Evolutionary conservation across 1,140 invertebrate genomes (phyloP), one percentile per base, ranked within the genome.

Genomic region (Teleogryllus occipitalis): DNA sequence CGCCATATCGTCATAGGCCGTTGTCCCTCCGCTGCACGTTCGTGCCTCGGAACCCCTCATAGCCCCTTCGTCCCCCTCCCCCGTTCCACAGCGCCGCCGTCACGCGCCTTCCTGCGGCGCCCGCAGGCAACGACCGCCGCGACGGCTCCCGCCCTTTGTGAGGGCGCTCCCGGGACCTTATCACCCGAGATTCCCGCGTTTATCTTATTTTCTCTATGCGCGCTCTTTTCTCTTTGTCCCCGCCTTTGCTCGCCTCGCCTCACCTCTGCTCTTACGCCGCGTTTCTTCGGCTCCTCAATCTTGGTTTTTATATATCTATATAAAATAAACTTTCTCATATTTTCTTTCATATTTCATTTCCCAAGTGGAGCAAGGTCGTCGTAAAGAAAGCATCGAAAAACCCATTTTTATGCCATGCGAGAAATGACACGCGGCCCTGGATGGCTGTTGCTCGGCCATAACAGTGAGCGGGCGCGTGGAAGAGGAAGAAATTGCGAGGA

Each of bases 281-380:
- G 54, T 65, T 18, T 65, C 54, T 65, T 65, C 54, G 54, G 10
- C 54, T 65, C 18, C 54, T 65, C 54, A 65, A 65, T 65, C 54
- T 65, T 65, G 54, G 54, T 65, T 65, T 65, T 65, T 65, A 65
- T 65, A 65, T 18, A 65, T 65, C 54, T 65, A 65, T 65, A 65
- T 65, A 65, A 65, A 65, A 65, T 39, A 65, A 65, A 65, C 54
- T 65, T 65, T 65, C 54, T 65, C 18, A 65, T 65, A 14, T 65
- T 65, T 65, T 65, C 54, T 65, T 65, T 65, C 54, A 65, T 65
- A 65, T 65, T 65, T 65, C 54, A 65, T 65, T 65, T 65, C 54
- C 54, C 54, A 65, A 65, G 54, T 65, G 54, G 54, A 65, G 54
- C 54, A 65, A 65, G 54, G 54, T 65, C 54, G 54, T 65, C 54